Conservation (phyloP, 2,113 vertebrate genomes). For the Aegotheles bennettii region DNA sequence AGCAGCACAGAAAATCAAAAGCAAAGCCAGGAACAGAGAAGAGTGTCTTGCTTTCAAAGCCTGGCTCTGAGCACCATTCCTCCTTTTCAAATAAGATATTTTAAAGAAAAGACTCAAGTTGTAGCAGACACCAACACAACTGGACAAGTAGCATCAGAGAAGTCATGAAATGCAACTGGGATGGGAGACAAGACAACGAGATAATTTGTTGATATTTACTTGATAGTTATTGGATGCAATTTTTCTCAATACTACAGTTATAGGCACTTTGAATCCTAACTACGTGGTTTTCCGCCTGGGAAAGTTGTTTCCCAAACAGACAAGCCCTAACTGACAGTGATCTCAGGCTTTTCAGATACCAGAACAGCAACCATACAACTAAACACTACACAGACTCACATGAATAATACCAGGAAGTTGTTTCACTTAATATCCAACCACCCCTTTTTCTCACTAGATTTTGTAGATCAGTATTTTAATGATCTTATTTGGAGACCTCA, state of each 20-base stretch:
- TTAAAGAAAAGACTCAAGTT: neutral
- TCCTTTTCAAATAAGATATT: neutral
- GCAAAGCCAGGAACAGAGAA: neutral
- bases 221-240: neutral
- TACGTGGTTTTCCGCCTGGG: neutral
- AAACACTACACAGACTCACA: accelerated
- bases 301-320: neutral
- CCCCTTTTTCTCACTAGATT: neutral
- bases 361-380: neutral
- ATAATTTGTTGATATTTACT: neutral
- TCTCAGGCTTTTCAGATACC: neutral
- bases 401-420: neutral
- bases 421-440: neutral
- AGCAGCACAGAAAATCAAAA: neutral
- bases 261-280: neutral
- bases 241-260: neutral
- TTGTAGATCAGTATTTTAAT: neutral
- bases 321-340: neutral
- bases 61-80: neutral
- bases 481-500: neutral
- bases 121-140: neutral
- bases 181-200: neutral
- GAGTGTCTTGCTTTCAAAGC: neutral
- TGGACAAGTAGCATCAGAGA: neutral
- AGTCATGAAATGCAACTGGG: neutral